These are phyloP conservation scores for Amazona vittata DNA, from an alignment of 2,113 vertebrate genomes.

Conservation along the genomic window DNA sequence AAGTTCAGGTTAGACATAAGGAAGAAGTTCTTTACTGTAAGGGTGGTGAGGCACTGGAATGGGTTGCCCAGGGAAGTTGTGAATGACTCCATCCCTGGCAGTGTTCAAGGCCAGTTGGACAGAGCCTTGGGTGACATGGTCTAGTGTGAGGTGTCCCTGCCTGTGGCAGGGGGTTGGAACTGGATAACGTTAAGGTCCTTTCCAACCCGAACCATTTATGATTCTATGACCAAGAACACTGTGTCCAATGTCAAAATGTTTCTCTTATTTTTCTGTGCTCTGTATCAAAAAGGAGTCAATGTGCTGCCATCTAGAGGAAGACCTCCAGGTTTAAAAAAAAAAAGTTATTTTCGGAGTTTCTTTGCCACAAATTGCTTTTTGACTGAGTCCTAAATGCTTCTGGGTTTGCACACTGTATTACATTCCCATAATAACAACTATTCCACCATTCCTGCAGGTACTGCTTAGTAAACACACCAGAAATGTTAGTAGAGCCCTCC, in stretches of 20 bases:
- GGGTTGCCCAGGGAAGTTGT: accelerated
- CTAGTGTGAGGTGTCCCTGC: background rate
- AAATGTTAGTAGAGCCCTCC: background rate
- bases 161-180: background rate
- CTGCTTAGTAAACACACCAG: background rate
- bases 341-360: background rate
- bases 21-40: background rate
- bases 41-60: background rate
- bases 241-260: background rate
- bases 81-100: background rate
- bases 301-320: background rate
- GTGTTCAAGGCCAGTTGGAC: background rate
- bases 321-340: background rate
- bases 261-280: background rate
- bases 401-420: background rate
- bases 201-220: background rate
- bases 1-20: background rate
- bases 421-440: background rate
- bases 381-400: background rate
- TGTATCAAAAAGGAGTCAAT: background rate
- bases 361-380: background rate
- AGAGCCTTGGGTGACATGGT: background rate
- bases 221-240: background rate
- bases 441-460: background rate
- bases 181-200: background rate